Evolutionary conservation across 2,113 vertebrate species (phyloP), one percentile per base, ranked within the genome.

Genomic region (Corythoichthys haematopterus): DNA sequence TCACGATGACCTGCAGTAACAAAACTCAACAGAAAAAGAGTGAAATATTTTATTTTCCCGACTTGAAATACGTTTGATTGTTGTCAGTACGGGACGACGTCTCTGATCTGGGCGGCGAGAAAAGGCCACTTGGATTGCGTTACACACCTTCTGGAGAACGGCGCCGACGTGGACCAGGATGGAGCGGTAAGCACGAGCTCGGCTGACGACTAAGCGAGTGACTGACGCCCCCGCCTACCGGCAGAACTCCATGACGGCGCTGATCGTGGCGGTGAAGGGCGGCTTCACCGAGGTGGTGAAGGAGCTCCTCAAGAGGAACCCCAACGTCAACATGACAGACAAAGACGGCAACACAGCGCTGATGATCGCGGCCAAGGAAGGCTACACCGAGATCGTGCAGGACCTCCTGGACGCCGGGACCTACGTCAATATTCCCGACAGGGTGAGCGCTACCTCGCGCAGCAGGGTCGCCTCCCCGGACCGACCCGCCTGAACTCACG

Each of bases 301-400:
- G 82, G 97, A 98, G 87, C 95, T 99, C 61, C 83, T 99, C 80
- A 98, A 98, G 84, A 91, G 96, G 71, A 98, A 95, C 72, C 97
- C 97, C 0, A 98, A 98, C 60, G 96, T 99, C 6, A 99, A 99
- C 84, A 89, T 98, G 83, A 98, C 97, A 0, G 97, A 99, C 82
- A 98, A 98, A 79, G 97, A 99, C 50, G 97, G 96, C 11, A 99
- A 99, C 85, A 98, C 97, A 2, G 97, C 97, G 11, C 86, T 99
- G 80, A 98, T 96, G 94, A 98, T 98, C 35, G 96, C 97, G 0
- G 95, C 96, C 2, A 98, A 98, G 74, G 96, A 99, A 72, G 97
- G 96, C 0, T 94, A 95, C 70, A 98, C 93, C 0, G 95, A 98
- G 84, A 99, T 98, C 15, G 97, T 98, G 15, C 96, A 98, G 87